phyloP scores from a whole-genome alignment of 2,888 invertebrate genomes.

The Tachina lurida region DNA sequence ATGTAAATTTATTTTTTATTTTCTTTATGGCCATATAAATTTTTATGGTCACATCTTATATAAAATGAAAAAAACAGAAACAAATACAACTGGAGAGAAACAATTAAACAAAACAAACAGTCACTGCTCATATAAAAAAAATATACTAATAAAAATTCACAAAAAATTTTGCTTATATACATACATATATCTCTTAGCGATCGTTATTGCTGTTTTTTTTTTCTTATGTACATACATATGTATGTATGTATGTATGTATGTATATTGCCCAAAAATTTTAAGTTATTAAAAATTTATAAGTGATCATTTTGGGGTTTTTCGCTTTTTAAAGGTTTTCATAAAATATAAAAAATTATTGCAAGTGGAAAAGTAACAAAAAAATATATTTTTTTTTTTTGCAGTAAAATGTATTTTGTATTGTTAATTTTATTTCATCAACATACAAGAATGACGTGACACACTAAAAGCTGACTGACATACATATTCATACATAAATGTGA shows the following conservation, averaged over 20 bases:
- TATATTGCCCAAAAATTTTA: slow-evolving; percentile 6
- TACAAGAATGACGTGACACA: slow-evolving; percentile 57
- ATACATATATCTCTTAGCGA: slow-evolving; percentile 42
- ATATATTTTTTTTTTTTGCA: slow-evolving; percentile 1
- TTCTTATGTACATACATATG: too few species aligned
- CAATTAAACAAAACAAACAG: slow-evolving; percentile 11
- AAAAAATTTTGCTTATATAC: slow-evolving; percentile 32
- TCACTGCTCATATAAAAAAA: slow-evolving; percentile 21
- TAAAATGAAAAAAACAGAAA: neutral
- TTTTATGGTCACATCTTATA: slow-evolving; percentile 53
- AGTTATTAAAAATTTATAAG: slow-evolving; percentile 30
- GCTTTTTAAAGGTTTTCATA: slow-evolving; percentile 40
- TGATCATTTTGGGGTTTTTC: slow-evolving; percentile 34
- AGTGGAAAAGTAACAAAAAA: slow-evolving; percentile 53
- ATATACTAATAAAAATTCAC: slow-evolving; percentile 31
- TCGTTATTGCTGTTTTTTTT: slow-evolving; percentile 34
- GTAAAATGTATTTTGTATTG: slow-evolving; percentile 30
- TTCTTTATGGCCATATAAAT: slow-evolving; percentile 47
- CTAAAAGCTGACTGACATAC: slow-evolving; percentile 68
- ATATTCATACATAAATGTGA: slow-evolving; percentile 10
- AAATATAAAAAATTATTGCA: slow-evolving; percentile 64
- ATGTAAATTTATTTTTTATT: slow-evolving; percentile 34
- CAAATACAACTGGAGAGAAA: neutral
- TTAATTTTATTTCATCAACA: slow-evolving; percentile 29
- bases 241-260: too few species aligned